Base-by-base conservation (phyloP, 2,113 vertebrate genomes). In the Larimichthys crocea region DNA sequence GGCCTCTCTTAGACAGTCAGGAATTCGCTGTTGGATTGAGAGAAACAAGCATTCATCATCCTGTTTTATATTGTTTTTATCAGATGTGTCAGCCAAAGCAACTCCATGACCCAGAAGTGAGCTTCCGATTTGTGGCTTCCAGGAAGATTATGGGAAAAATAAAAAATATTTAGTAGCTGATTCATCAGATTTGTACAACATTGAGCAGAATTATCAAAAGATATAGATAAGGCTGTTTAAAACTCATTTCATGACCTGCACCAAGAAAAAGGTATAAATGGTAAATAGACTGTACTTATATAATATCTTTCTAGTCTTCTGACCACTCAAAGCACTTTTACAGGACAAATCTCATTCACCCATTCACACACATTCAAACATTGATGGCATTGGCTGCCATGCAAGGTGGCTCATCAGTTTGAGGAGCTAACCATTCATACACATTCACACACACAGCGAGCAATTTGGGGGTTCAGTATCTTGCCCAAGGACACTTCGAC, bases 21-120 rank as follows among this genome's bases (percentile, higher is more conserved):
- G 59, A 82, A n/a, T 59, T 60, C 66, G 72, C 70, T 56, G 62
- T n/a, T 60, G 76, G 50, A 81, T 57, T 66, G 53, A 35, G 46
- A 56, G 52, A 50, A 48, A 48, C 80, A 35, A 19, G 26, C n/a
- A 59, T 22, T 73, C 50, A 66, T 65, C 2, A 42, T 62, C 60
- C 62, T 61, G 16, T 59, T 59, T 60, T 35, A 53, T 44, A 55
- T 46, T 80, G 56, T 79, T 79, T 78, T 72, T 35, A 48, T 35
- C 49, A 48, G 12, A 59, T 7, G 40, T 69, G 48, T 65, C 50
- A 62, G 35, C 24, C 72, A 50, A 50, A 76, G 63, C 24, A 65
- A 10, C 19, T 10, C 19, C 52, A 15, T 20, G 20, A 68, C 3
- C 17, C 44, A 17, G 8, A 22, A 8, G 46, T 40, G 42, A 31